Evolutionary conservation across 2,797 vertebrate species (phyloP).

Genomic region (Psittacula echo): DNA sequence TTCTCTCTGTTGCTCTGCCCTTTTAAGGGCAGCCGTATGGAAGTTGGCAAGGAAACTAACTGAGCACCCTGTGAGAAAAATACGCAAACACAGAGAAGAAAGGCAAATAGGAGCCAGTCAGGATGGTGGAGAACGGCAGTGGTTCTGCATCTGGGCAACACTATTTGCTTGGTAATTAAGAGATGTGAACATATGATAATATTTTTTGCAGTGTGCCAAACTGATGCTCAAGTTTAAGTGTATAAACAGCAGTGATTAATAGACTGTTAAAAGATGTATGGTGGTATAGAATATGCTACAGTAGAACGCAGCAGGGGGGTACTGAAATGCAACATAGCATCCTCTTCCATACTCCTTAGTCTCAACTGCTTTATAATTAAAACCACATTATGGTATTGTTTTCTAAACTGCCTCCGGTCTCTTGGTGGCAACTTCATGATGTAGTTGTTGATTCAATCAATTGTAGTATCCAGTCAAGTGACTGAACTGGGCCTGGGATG

Average conservation of each 20-base stretch:
- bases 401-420: background rate
- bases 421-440: background rate
- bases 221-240: background rate
- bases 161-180: background rate
- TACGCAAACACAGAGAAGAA: constrained; percentile 4
- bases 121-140: background rate
- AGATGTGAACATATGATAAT: background rate
- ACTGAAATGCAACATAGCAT: background rate
- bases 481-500: background rate
- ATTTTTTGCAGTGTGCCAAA: background rate
- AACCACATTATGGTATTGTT: background rate
- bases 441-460: background rate
- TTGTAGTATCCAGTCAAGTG: background rate
- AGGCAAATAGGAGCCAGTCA: constrained; percentile 7
- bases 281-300: background rate
- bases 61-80: constrained; percentile 59
- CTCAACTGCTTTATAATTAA: background rate
- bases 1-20: constrained; percentile 49
- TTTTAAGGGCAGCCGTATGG: constrained; percentile 61
- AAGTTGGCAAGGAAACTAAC: constrained; percentile 59
- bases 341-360: background rate
- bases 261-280: background rate
- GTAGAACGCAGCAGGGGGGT: background rate
- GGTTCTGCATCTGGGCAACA: background rate
- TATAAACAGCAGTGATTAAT: background rate